Evolutionary conservation across 2,797 vertebrate species (phyloP), one percentile per base, ranked within the genome.

Genomic region (Xyrichtys novacula): DNA sequence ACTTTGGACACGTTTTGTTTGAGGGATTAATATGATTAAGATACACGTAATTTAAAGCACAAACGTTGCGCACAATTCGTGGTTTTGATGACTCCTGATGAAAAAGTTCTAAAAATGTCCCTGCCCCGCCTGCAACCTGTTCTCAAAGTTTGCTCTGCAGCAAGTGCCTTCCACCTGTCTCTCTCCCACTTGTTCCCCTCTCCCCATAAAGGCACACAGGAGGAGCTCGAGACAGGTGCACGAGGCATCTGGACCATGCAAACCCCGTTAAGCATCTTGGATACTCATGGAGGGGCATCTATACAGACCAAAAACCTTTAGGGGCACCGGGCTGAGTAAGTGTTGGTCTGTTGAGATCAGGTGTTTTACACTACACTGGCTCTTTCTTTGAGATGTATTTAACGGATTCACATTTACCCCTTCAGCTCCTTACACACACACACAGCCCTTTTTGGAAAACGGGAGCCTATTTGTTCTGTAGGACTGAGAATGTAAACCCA

Each of bases 151-250:
- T 69, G 19, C 36, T 64, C 70, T 20, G 49, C 52, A 81, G 65
- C 88, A 90, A 85, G 86, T 91, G 88, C 61, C 75, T 84, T 65
- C 65, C 91, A 92, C 86, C 90, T 91, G 89, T 88, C 80, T 74
- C 59, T 58, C 63, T 59, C 59, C 72, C 86, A 88, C 92, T 90
- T 90, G 91, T 85, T 78, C 76, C 59, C 20, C 65, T 58, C 44
- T 74, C 61, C 71, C 78, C 72, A 40, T 78, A 79, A 87, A 84
- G 40, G 29, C 48, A 48, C 40, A 34, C 52, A 42, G 40, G 40
- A 75, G 39, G 68, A 68, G 42, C 46, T 42, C 25, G 32, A 50
- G 80, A 92, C 92, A 93, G 91, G 88, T 92, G 91, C 83, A 69
- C n/a, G 23, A 69, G 82, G 76, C 67, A 92, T 87, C 76, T 54